These are phyloP conservation scores for Campylomormyrus tamandua DNA, from an alignment of 2,113 vertebrate genomes.

Conservation along the genomic window DNA sequence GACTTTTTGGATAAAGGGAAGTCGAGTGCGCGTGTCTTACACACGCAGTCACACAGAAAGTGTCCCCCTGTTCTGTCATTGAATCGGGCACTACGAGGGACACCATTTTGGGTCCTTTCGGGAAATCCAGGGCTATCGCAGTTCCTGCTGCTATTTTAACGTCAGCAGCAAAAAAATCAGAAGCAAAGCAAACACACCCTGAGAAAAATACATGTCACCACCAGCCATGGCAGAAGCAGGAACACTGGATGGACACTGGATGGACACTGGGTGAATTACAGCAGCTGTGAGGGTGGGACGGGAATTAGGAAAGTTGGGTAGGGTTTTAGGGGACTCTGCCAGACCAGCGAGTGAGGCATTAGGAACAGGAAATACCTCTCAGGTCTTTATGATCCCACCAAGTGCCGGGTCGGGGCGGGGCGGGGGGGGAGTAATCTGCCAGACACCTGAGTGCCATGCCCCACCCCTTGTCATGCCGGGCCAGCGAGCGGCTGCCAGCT, in stretches of 20 bases:
- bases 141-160: not conserved
- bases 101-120: not conserved
- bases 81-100: not conserved
- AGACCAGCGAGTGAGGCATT: not conserved
- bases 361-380: not conserved
- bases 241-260: not conserved
- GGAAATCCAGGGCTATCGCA: not conserved
- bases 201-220: not conserved
- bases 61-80: not conserved
- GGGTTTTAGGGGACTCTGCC: not conserved
- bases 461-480: not conserved
- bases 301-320: not conserved
- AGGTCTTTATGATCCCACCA: not conserved
- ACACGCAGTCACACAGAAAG: not conserved
- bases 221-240: not conserved
- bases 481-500: not conserved
- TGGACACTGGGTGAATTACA: not conserved
- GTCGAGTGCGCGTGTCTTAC: not conserved
- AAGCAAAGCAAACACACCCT: not conserved
- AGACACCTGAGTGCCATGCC: not conserved
- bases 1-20: not conserved
- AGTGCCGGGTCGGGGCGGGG: not conserved
- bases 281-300: not conserved
- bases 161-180: not conserved
- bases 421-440: not conserved